These are phyloP conservation scores for Ceuthmochares aereus DNA, from an alignment of 2,113 vertebrate species.

Conservation along the genomic window DNA sequence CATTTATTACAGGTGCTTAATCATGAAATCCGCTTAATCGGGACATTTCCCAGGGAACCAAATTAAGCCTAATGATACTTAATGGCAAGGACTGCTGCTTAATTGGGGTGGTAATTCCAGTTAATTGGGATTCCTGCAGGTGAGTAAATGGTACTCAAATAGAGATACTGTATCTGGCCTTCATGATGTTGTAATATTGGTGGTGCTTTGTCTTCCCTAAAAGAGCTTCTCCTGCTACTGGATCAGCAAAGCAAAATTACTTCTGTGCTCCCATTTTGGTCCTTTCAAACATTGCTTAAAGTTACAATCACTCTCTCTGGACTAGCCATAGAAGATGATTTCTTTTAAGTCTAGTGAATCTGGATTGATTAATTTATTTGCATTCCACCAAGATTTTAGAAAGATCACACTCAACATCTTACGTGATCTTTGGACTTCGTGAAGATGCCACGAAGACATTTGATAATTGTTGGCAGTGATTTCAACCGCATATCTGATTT, in stretches of 20 bases:
- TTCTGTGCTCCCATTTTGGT: conserved; percentile 30
- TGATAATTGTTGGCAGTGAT: neutral
- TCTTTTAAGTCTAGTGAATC: neutral
- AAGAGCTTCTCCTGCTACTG: conserved; percentile 31
- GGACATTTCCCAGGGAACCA: conserved; percentile 72
- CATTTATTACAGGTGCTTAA: conserved; percentile 73
- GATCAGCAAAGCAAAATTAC: conserved; percentile 43
- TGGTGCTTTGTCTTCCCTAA: conserved; percentile 52
- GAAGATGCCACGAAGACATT: neutral
- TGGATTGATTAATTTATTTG: neutral
- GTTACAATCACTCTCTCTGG: neutral
- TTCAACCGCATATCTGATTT: too few relatives aligned
- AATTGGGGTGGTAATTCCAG: conserved; percentile 75
- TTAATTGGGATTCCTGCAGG: conserved; percentile 74
- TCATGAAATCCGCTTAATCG: conserved; percentile 68
- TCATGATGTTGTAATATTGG: conserved; percentile 24
- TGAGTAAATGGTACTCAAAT: conserved; percentile 71
- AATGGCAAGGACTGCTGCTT: conserved; percentile 73
- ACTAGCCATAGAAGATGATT: neutral
- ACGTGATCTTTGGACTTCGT: neutral
- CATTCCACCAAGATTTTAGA: neutral
- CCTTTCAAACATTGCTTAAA: conserved; percentile 45
- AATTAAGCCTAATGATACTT: conserved; percentile 78
- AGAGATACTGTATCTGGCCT: conserved; percentile 65
- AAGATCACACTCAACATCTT: neutral